Evolutionary conservation across 2,888 invertebrate species (phyloP).

Genomic region (Oasisia sp.): DNA sequence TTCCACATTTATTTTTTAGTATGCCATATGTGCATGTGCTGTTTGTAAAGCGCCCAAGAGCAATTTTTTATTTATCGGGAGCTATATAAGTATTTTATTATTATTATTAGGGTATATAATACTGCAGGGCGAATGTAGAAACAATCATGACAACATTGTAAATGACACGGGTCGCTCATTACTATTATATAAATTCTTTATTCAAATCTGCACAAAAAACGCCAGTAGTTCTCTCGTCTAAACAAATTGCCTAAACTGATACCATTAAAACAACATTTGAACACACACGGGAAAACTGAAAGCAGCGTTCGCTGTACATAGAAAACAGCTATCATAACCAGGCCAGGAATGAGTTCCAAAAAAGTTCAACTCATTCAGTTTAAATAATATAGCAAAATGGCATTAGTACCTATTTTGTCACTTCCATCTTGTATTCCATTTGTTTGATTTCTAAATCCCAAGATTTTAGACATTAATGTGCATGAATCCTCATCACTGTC

Average conservation of each 20-base stretch:
- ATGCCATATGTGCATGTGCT: no score
- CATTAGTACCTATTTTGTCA: neutral
- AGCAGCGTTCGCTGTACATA: neutral
- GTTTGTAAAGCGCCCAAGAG: no score
- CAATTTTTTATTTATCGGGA: no score
- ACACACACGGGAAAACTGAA: neutral
- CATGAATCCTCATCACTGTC: neutral
- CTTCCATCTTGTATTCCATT: neutral
- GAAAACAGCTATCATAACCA: neutral
- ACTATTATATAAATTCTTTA: neutral
- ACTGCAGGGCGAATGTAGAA: no score
- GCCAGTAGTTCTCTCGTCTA: neutral
- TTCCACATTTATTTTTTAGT: no score
- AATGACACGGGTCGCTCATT: neutral
- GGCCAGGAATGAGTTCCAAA: neutral
- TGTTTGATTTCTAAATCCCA: neutral
- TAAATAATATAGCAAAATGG: neutral
- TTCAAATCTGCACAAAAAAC: neutral
- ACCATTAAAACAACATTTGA: no score
- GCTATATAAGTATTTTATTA: no score
- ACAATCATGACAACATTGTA: no score
- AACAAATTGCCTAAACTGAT: neutral
- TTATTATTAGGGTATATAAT: no score
- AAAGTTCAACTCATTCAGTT: neutral
- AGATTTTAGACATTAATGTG: neutral